A percentile compares a stretch with the other conserved stretches of the same genome.
Evolutionary conservation across 2,888 invertebrate species (phyloP).

Genomic region (Cheilosia grossa): DNA sequence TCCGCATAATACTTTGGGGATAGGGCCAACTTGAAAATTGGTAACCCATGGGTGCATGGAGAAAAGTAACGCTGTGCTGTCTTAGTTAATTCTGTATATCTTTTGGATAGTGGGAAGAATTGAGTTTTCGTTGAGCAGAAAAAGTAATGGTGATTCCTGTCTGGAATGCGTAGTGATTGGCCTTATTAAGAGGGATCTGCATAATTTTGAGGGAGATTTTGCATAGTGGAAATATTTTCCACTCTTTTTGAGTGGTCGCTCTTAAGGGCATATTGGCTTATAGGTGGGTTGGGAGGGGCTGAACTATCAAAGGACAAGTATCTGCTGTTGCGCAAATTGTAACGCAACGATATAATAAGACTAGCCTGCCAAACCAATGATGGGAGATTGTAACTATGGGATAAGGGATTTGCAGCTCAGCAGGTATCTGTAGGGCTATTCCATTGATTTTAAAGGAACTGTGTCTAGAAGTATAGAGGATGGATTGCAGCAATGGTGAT

Average conservation of each 20-base stretch:
- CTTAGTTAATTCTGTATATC: conserved; percentile 7
- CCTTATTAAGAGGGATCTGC: not conserved
- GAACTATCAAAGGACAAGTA: too few relatives aligned
- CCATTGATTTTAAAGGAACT: too few relatives aligned
- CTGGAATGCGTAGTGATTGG: not conserved
- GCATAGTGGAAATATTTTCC: not conserved
- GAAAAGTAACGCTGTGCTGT: not conserved
- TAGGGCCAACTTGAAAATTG: conserved; percentile 8
- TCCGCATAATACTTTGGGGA: conserved; percentile 14
- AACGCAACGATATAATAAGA: too few relatives aligned
- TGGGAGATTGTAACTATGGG: too few relatives aligned
- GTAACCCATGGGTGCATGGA: not conserved
- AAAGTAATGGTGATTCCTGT: not conserved
- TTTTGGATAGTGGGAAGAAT: conserved; percentile 1
- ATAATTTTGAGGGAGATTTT: not conserved
- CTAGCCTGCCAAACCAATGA: too few relatives aligned
- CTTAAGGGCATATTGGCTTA: too few relatives aligned
- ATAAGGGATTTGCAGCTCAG: too few relatives aligned
- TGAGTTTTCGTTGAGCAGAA: conserved; percentile 7
- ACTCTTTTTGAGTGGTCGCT: not conserved
- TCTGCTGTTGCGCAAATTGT: too few relatives aligned
- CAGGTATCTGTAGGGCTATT: too few relatives aligned
- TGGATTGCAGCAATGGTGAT: too few relatives aligned
- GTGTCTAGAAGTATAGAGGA: too few relatives aligned
- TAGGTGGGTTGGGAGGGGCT: too few relatives aligned